phyloP scores from a whole-genome alignment of 2,888 invertebrate genomes.

The Meta bourneti region DNA sequence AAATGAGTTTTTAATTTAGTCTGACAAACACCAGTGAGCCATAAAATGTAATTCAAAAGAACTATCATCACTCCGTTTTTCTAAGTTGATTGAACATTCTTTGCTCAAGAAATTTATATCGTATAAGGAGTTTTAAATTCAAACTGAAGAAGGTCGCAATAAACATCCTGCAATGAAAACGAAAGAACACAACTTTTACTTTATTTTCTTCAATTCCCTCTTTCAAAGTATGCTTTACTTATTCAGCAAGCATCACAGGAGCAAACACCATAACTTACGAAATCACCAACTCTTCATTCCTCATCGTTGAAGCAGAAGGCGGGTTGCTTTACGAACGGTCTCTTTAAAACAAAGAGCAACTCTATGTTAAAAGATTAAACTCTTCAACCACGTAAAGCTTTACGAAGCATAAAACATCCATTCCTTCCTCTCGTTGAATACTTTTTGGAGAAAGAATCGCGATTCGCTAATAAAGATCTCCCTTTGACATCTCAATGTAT shows the following conservation, averaged over 20 bases:
- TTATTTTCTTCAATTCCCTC: not conserved
- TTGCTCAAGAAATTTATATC: too few relatives aligned
- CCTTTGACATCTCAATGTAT: conserved; percentile 21
- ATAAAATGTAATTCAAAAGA: too few relatives aligned
- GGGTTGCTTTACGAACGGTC: conserved; percentile 18
- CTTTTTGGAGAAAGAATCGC: conserved; percentile 15
- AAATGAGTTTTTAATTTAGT: too few relatives aligned
- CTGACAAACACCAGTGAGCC: too few relatives aligned
- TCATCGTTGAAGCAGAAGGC: conserved; percentile 9
- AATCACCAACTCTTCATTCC: not conserved
- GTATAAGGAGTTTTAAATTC: too few relatives aligned
- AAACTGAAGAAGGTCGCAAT: not conserved
- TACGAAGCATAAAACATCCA: not conserved
- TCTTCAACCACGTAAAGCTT: conserved; percentile 4
- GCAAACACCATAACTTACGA: not conserved
- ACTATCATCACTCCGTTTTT: too few relatives aligned
- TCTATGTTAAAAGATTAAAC: conserved; percentile 19
- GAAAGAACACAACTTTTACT: not conserved
- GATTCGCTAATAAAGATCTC: conserved; percentile 38
- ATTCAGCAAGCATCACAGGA: not conserved
- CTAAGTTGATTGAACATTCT: too few relatives aligned
- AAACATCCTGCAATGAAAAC: not conserved
- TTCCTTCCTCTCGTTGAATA: not conserved
- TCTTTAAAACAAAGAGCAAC: conserved; percentile 17
- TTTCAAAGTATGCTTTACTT: not conserved